A percentile compares a stretch with the other conserved stretches of the same genome.
Conservation (phyloP, 2,888 invertebrate species). For the Druceiella hillmani region DNA sequence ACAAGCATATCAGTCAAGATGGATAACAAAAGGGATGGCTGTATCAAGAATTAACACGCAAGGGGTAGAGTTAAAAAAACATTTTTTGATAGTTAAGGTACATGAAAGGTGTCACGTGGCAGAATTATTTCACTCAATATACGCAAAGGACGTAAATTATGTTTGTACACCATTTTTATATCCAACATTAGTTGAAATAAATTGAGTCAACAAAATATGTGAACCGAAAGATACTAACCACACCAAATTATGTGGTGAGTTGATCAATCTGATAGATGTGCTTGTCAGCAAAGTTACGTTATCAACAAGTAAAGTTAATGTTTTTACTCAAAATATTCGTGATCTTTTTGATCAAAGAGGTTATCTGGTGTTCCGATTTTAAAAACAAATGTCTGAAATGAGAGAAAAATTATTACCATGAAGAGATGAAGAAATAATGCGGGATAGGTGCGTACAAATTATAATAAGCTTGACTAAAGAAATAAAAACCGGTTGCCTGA, state of each 20-base stretch:
- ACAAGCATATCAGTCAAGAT: too few relatives aligned
- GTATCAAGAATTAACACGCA: too few relatives aligned
- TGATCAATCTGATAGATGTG: slow-evolving; percentile 14
- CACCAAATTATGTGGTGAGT: slow-evolving; percentile 12
- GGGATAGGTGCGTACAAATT: slow-evolving; percentile 10
- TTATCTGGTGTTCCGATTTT: too few relatives aligned
- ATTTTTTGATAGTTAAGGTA: too few relatives aligned
- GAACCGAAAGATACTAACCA: slow-evolving; percentile 17
- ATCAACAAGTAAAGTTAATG: slow-evolving; percentile 14
- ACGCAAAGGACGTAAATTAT: too few relatives aligned
- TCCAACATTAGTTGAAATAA: too few relatives aligned
- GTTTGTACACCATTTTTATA: too few relatives aligned
- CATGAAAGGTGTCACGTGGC: too few relatives aligned
- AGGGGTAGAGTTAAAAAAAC: too few relatives aligned
- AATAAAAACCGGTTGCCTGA: slow-evolving; percentile 12
- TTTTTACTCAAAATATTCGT: slow-evolving; percentile 15
- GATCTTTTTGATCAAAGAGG: slow-evolving; percentile 13
- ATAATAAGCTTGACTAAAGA: slow-evolving; percentile 12
- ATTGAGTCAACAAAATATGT: slow-evolving; percentile 14
- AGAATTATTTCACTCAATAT: too few relatives aligned
- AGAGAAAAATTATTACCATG: slow-evolving; percentile 12
- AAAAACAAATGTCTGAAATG: slow-evolving; percentile 9
- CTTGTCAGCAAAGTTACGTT: slow-evolving; percentile 16
- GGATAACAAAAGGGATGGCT: too few relatives aligned
- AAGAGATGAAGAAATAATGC: slow-evolving; percentile 13